Evolutionary conservation across 2,797 vertebrate species (phyloP).

Genomic region (Typhlichthys eigenmanni): DNA sequence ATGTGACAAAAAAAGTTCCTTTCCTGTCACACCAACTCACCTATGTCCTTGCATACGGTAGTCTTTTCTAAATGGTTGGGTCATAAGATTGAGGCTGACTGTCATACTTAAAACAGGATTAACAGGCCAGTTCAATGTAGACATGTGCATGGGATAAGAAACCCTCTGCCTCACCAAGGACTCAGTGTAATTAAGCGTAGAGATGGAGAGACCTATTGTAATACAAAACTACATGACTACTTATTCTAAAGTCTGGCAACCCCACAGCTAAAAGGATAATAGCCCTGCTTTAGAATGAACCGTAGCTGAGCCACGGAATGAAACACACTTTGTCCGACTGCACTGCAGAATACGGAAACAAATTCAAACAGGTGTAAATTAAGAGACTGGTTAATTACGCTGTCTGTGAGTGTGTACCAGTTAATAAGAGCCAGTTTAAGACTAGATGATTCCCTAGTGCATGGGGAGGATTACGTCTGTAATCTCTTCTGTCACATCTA

Average conservation of each 20-base stretch:
- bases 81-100: too few relatives aligned
- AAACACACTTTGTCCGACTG: conserved; percentile 72
- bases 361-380: conserved; percentile 76
- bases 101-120: too few relatives aligned
- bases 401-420: conserved; percentile 78
- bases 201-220: conserved; percentile 64
- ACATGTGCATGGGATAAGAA: conserved; percentile 22
- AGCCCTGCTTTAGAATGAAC: conserved; percentile 70
- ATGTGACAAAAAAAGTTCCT: too few relatives aligned
- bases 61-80: too few relatives aligned
- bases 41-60: too few relatives aligned
- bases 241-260: conserved; percentile 72
- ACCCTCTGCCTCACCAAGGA: conserved; percentile 53
- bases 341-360: conserved; percentile 63
- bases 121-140: conserved; percentile 1
- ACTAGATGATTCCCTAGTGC: conserved; percentile 79
- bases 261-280: conserved; percentile 76
- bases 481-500: conserved; percentile 89
- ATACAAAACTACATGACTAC: conserved; percentile 72
- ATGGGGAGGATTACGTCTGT: conserved; percentile 83
- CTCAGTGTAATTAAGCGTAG: conserved; percentile 66
- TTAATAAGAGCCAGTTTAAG: conserved; percentile 80
- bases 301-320: conserved; percentile 70
- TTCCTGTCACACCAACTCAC: too few relatives aligned
- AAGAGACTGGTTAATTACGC: conserved; percentile 75